A percentile compares a stretch with the other conserved stretches of the same genome.
Evolutionary conservation across 2,888 invertebrate species (phyloP).

Genomic region (Apodemia duryi): DNA sequence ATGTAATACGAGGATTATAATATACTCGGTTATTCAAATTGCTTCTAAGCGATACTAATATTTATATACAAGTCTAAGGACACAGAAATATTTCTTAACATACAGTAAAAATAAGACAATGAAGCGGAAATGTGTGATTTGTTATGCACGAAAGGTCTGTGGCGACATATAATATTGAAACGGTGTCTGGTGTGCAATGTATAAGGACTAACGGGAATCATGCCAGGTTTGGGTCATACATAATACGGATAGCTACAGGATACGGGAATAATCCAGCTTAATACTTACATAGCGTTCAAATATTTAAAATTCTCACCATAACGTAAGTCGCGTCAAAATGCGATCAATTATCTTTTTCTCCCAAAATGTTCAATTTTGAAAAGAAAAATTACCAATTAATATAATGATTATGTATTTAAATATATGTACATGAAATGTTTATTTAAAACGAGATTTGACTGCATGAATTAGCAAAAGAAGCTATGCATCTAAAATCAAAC

Average conservation of each 20-base stretch:
- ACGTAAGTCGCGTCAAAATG: constrained; percentile 26
- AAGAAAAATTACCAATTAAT: constrained; percentile 39
- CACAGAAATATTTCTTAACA: not conserved
- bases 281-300: constrained; percentile 51
- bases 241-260: constrained; percentile 50
- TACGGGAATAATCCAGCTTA: constrained; percentile 53
- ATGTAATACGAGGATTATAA: too few species aligned
- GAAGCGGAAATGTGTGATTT: constrained; percentile 6
- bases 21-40: too few species aligned
- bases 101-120: constrained; percentile 6
- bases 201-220: constrained; percentile 27
- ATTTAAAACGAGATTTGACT: constrained; percentile 81
- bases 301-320: constrained; percentile 28
- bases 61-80: not conserved
- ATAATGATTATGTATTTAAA: constrained; percentile 26
- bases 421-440: constrained; percentile 35
- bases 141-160: constrained; percentile 1
- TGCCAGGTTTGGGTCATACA: constrained; percentile 43
- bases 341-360: constrained; percentile 63
- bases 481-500: constrained; percentile 37
- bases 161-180: constrained; percentile 5
- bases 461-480: constrained; percentile 63
- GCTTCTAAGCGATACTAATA: too few species aligned
- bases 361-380: constrained; percentile 37
- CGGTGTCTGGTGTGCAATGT: constrained; percentile 12